Evolutionary conservation across 2,888 invertebrate genomes (phyloP), one percentile per base, ranked within the genome.

Genomic region (Hoplodrina ambigua): DNA sequence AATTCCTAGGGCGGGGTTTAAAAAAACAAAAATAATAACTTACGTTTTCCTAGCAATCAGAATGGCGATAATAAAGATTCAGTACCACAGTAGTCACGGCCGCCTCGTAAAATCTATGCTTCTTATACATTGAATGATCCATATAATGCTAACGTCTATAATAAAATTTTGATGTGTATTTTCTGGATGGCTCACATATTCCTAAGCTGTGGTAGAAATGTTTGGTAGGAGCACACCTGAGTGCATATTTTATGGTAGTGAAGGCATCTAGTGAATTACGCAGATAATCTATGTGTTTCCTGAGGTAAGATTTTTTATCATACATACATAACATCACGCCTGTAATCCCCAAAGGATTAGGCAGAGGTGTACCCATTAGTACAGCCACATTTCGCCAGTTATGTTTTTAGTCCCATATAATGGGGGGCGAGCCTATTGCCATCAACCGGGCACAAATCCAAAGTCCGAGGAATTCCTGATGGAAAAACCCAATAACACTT

Each of bases 21-120:
- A 37, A 37, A 2, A 13, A 41, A 41, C 13, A 4, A 13, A 41
- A 41, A 11, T 13, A 41, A 41, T 10, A 80, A 77, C 68, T 81
- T 81, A 83, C 78, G n/a, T 87, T 87, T 73, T 79, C 13, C 72
- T 69, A 79, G 83, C 85, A 84, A 89, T 92, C 92, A 92, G 92
- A 91, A 85, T 82, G 73, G 87, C 83, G 87, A 91, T 91, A 37
- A 37, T 37, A 92, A 91, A 92, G 86, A 87, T 85, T 81, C 75
- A 82, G 79, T 86, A 54, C 77, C 77, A 78, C 80, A 76, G 86
- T 70, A 88, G 90, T 89, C 90, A 89, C 89, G 89, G 85, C 55
- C 58, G 67, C 82, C 81, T 91, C 93, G 89, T 94, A 93, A 94
- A 94, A 93, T 93, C 91, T 89, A 87, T 85, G 86, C 85, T 72